A percentile compares a stretch with the other conserved stretches of the same genome.
phyloP scores from a whole-genome alignment of 2,888 invertebrate species.

The Tiliacea aurago region DNA sequence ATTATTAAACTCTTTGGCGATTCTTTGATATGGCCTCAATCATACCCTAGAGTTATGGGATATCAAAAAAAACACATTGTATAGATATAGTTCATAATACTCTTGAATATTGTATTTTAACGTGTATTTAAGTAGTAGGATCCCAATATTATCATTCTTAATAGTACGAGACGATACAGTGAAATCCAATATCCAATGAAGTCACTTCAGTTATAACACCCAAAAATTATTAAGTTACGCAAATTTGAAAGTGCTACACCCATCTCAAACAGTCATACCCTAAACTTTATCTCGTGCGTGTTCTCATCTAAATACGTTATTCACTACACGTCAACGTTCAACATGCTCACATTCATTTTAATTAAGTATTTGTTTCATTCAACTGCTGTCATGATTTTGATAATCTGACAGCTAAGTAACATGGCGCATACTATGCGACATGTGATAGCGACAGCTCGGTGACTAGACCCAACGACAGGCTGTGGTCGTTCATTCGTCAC shows the following conservation, averaged over 20 bases:
- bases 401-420: not conserved
- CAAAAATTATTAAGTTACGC: conserved; percentile 2
- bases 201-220: conserved; percentile 8
- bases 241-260: conserved; percentile 28
- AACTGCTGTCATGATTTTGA: not conserved
- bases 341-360: not conserved
- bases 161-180: not conserved
- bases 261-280: conserved; percentile 29
- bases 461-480: too few species aligned
- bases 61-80: too few species aligned
- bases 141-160: not conserved
- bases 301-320: conserved; percentile 33
- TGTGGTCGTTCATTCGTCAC: too few species aligned
- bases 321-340: conserved; percentile 2
- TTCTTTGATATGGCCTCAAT: too few species aligned
- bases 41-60: too few species aligned
- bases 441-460: too few species aligned
- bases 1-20: too few species aligned
- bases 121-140: not conserved
- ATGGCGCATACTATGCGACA: too few species aligned
- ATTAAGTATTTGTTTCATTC: not conserved
- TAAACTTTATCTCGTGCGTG: conserved; percentile 36
- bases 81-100: not conserved
- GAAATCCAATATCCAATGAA: conserved; percentile 16
- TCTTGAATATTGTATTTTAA: conserved; percentile 1